phyloP scores from a whole-genome alignment of 2,888 invertebrate genomes.

The Micoletzkya japonica region DNA sequence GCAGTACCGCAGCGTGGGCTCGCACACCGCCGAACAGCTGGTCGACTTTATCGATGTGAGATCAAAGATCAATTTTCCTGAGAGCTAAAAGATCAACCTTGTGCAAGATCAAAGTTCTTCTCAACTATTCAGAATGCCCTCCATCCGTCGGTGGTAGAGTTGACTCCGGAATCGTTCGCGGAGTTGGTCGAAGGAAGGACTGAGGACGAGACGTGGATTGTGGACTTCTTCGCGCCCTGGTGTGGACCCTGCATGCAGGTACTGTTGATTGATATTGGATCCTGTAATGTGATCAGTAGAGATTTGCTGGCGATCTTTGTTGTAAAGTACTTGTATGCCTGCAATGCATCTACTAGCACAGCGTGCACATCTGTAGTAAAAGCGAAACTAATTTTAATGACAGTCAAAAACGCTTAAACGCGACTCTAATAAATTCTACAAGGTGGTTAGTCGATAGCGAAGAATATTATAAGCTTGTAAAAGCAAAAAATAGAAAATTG shows the following conservation, averaged over 20 bases:
- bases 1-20: conserved; percentile 71
- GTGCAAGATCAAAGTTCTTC: not conserved
- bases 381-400: no score
- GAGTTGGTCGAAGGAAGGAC: conserved; percentile 69
- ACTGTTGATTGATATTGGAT: no score
- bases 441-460: no score
- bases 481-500: no score
- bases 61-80: not conserved
- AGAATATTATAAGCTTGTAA: no score
- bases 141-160: conserved; percentile 70
- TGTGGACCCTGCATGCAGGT: conserved; percentile 76
- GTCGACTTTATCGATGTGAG: conserved; percentile 73
- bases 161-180: conserved; percentile 71
- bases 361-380: no score
- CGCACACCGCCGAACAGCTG: conserved; percentile 71
- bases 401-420: no score
- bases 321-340: no score
- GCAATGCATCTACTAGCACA: no score
- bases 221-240: conserved; percentile 78
- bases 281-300: no score
- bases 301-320: no score
- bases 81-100: not conserved
- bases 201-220: conserved; percentile 72
- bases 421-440: no score
- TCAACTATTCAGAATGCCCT: conserved; percentile 47